Percentiles rank a stretch among this genome's conserved stretches.
phyloP scores from a whole-genome alignment of 1,140 invertebrate species.

The Drosophila takahashii region DNA sequence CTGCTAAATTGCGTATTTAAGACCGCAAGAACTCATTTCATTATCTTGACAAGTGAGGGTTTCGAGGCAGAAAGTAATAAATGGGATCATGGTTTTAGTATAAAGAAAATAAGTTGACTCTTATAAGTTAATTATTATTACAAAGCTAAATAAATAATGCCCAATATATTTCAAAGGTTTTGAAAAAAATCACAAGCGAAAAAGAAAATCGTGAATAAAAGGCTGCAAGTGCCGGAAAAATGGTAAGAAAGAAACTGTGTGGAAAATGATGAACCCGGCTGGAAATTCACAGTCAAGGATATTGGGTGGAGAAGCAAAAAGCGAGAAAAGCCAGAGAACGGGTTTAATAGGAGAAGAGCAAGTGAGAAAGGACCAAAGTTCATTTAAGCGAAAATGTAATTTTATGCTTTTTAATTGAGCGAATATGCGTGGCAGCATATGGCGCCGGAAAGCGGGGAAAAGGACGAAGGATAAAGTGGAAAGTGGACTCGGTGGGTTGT shows the following conservation, averaged over 20 bases:
- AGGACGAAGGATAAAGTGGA: constrained; percentile 24
- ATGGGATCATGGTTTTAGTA: not conserved
- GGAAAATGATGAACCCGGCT: constrained; percentile 10
- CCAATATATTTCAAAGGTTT: not conserved
- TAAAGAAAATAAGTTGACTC: too few relatives aligned
- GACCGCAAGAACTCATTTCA: constrained; percentile 55
- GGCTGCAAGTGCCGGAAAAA: constrained; percentile 4
- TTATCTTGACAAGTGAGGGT: constrained; percentile 36
- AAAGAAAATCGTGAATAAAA: not conserved
- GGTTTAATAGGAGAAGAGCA: constrained; percentile 2
- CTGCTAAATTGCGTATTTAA: constrained; percentile 23
- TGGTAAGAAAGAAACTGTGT: not conserved
- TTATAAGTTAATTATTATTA: too few relatives aligned
- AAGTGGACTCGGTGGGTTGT: constrained; percentile 45
- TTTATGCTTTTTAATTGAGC: constrained; percentile 83
- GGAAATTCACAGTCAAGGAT: constrained; percentile 12
- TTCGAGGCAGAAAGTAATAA: not conserved
- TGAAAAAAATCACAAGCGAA: not conserved
- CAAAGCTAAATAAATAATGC: not conserved
- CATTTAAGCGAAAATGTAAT: constrained; percentile 82
- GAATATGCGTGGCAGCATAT: constrained; percentile 77
- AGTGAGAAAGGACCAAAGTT: constrained; percentile 46
- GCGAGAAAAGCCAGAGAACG: not conserved
- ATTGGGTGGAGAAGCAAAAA: not conserved
- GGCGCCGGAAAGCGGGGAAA: constrained; percentile 34